These are phyloP conservation scores for Botia almorhae DNA, from an alignment of 2,797 vertebrate species.

Conservation along the genomic window DNA sequence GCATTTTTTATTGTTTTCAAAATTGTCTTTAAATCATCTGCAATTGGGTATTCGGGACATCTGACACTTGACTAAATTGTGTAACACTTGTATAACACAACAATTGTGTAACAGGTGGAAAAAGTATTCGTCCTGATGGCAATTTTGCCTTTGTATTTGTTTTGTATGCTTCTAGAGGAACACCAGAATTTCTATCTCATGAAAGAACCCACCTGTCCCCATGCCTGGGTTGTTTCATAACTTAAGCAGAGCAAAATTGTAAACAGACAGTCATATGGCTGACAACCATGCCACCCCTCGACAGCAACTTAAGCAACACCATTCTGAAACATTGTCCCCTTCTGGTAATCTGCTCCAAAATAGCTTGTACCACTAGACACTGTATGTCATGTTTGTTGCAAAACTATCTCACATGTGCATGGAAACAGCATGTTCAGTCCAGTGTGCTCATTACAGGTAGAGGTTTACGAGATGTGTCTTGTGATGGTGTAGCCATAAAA, in stretches of 20 bases:
- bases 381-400: constrained; percentile 21
- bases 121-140: background rate
- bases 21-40: background rate
- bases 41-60: background rate
- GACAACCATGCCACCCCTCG: background rate
- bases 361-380: constrained; percentile 30
- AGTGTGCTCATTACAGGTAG: constrained; percentile 14
- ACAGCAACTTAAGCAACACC: constrained; percentile 57
- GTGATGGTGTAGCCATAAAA: background rate
- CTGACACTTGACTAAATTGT: background rate
- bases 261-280: constrained; percentile 57
- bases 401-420: background rate
- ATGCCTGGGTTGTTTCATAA: constrained; percentile 56
- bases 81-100: too few species aligned
- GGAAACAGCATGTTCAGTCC: background rate
- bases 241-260: constrained; percentile 42
- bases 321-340: constrained; percentile 40
- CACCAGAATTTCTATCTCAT: background rate
- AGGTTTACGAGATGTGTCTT: background rate
- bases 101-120: background rate
- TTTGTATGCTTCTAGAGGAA: constrained; percentile 4
- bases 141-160: background rate
- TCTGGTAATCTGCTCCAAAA: constrained; percentile 28
- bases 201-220: background rate
- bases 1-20: constrained; percentile 3